Evolutionary conservation across 1,140 invertebrate genomes (phyloP).

Genomic region (Myzus persicae): DNA sequence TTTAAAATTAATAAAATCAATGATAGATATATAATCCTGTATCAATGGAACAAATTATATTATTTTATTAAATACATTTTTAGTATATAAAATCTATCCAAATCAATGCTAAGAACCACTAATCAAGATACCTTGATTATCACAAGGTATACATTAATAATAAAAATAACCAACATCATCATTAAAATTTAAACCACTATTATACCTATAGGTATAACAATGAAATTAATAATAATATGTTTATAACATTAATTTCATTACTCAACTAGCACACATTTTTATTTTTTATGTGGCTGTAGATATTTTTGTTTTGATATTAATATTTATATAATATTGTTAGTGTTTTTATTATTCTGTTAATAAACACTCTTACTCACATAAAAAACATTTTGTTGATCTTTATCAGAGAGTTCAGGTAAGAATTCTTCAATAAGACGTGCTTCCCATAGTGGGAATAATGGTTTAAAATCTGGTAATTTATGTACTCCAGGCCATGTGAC

Average conservation of each 20-base stretch:
- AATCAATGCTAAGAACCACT: not conserved
- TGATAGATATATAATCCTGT: not conserved
- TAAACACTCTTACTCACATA: conserved; percentile 67
- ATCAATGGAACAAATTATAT: not conserved
- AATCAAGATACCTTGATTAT: not conserved
- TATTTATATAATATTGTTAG: not conserved
- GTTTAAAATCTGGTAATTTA: conserved; percentile 86
- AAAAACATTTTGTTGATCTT: conserved; percentile 70
- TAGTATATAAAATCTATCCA: not conserved
- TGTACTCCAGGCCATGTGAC: conserved; percentile 83
- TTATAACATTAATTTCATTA: not conserved
- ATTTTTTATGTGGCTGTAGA: not conserved
- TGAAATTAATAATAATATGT: not conserved
- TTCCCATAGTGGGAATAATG: conserved; percentile 88
- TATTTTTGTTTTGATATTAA: conserved; percentile 25
- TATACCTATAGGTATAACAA: not conserved
- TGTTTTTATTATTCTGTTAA: conserved; percentile 26
- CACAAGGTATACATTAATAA: not conserved
- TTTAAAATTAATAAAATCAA: not conserved
- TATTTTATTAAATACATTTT: not conserved
- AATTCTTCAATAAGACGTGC: conserved; percentile 68
- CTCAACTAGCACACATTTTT: conserved; percentile 5
- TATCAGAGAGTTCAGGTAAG: conserved; percentile 69
- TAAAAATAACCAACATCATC: not conserved
- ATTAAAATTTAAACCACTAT: not conserved